Evolutionary conservation across 2,113 vertebrate genomes (phyloP).

Genomic region (Xerus inauris): DNA sequence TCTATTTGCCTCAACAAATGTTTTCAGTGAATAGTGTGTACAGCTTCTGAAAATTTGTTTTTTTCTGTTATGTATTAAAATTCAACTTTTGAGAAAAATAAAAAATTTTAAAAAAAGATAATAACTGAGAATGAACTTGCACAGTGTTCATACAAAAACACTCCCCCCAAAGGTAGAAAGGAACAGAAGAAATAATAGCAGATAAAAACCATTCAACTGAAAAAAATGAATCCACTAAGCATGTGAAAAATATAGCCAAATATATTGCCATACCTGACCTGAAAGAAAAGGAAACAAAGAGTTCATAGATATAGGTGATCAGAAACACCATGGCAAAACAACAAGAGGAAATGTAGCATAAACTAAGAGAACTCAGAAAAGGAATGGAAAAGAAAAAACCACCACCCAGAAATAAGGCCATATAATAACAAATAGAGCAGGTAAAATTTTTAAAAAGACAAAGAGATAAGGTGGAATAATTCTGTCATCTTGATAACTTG

Average conservation of each 20-base stretch:
- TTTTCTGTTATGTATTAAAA: too few relatives aligned
- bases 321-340: not conserved
- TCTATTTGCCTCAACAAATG: too few relatives aligned
- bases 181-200: not conserved
- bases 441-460: not conserved
- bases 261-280: not conserved
- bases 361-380: not conserved
- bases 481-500: not conserved
- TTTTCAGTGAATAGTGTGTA: too few relatives aligned
- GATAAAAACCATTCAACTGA: slow-evolving; percentile 42
- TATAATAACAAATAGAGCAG: not conserved
- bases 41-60: too few relatives aligned
- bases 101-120: too few relatives aligned
- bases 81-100: too few relatives aligned
- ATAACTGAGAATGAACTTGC: not conserved
- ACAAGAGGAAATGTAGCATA: not conserved
- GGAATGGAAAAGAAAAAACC: not conserved
- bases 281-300: not conserved
- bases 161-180: not conserved
- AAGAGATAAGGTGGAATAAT: not conserved
- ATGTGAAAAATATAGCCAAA: not conserved
- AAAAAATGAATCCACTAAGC: not conserved
- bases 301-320: not conserved
- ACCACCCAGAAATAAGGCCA: not conserved
- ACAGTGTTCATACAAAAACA: not conserved